A percentile compares a stretch with the other conserved stretches of the same genome.
These are phyloP conservation scores for Eristalinus sepulchralis DNA, from an alignment of 2,888 invertebrate species.

Conservation along the genomic window DNA sequence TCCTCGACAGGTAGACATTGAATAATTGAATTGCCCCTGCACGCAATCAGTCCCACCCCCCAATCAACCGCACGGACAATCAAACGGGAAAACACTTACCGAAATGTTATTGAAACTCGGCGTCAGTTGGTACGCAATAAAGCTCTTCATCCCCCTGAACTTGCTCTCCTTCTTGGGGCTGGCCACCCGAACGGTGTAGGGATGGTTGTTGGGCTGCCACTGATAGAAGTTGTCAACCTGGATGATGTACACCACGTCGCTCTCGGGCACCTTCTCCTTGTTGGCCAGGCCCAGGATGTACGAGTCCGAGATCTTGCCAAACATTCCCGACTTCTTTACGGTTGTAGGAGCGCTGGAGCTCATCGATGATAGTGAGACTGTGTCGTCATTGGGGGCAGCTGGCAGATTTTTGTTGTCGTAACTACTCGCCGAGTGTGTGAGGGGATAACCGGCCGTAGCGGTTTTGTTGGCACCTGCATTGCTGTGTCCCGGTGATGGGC, in stretches of 20 bases:
- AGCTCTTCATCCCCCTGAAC: slow-evolving; percentile 98
- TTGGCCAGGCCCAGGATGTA: slow-evolving; percentile 89
- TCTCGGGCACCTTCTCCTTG: slow-evolving; percentile 86
- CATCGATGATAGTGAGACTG: slow-evolving; percentile 80
- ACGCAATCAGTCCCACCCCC: not conserved
- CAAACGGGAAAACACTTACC: slow-evolving; percentile 82
- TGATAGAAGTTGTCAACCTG: slow-evolving; percentile 88
- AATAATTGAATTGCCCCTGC: not conserved
- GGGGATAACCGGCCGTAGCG: slow-evolving; percentile 44
- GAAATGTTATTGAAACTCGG: slow-evolving; percentile 97
- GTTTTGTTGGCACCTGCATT: slow-evolving; percentile 71
- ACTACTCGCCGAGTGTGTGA: slow-evolving; percentile 76
- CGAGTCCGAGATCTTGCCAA: slow-evolving; percentile 95
- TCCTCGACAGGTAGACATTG: not conserved
- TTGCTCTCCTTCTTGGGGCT: slow-evolving; percentile 99
- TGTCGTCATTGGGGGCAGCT: slow-evolving; percentile 81
- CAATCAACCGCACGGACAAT: not conserved
- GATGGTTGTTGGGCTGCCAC: slow-evolving; percentile 89
- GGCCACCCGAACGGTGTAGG: slow-evolving; percentile 92
- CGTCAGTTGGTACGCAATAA: slow-evolving; percentile 97
- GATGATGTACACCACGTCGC: slow-evolving; percentile 87
- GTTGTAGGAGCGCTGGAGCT: slow-evolving; percentile 74
- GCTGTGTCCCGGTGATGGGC: slow-evolving; percentile 81
- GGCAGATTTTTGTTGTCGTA: slow-evolving; percentile 79
- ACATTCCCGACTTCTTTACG: slow-evolving; percentile 91